These are phyloP conservation scores for Phasia obesa DNA, from an alignment of 2,888 invertebrate species.

Conservation along the genomic window DNA sequence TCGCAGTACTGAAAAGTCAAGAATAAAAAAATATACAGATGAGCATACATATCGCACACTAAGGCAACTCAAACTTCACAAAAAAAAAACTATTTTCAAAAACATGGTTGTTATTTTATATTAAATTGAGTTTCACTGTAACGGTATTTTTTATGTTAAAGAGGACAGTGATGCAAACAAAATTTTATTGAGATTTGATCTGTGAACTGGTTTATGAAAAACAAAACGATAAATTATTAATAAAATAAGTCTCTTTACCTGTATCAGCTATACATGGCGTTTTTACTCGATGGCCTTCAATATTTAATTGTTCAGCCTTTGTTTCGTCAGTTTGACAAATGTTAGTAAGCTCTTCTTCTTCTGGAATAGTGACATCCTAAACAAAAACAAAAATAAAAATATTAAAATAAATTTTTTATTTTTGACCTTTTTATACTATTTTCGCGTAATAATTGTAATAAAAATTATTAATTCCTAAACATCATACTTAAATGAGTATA, in stretches of 20 bases:
- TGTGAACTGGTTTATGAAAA: not conserved
- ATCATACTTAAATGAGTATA: no score
- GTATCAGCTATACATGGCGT: constrained; percentile 90
- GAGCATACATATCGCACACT: not conserved
- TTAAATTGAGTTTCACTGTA: no score
- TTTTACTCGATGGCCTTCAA: constrained; percentile 82
- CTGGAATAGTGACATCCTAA: constrained; percentile 82
- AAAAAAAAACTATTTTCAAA: no score
- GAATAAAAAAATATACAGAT: not conserved
- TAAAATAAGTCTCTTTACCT: constrained; percentile 82
- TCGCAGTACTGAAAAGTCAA: constrained; percentile 85
- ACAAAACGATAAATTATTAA: not conserved
- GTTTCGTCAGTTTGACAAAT: constrained; percentile 92
- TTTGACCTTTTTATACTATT: no score
- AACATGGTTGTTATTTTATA: no score
- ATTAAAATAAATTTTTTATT: no score
- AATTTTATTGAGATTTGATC: no score
- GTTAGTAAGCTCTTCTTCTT: constrained; percentile 82
- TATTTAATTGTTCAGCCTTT: constrained; percentile 87
- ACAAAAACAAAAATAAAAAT: not conserved
- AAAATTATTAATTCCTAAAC: no score
- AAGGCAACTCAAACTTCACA: no score
- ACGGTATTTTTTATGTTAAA: no score
- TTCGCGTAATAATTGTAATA: no score
- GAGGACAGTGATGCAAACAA: no score